Percentiles rank a stretch among this genome's conserved stretches.
These are phyloP conservation scores for Promerops cafer DNA, from an alignment of 2,113 vertebrate species.

Conservation along the genomic window DNA sequence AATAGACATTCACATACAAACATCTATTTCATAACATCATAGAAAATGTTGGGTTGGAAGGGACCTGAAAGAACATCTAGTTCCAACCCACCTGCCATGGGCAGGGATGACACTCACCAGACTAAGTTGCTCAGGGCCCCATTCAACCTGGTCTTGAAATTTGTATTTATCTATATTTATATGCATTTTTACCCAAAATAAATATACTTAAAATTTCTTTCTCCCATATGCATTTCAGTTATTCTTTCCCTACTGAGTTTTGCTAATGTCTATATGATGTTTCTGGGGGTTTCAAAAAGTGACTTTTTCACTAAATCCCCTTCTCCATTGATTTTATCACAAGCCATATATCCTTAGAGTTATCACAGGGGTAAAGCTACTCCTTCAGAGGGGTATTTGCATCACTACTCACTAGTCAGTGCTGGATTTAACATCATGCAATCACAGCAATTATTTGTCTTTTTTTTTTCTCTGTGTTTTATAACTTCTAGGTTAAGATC, in stretches of 20 bases:
- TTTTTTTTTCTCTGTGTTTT: not conserved
- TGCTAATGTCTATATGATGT: rapidly evolving
- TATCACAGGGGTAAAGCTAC: not conserved
- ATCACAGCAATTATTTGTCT: not conserved
- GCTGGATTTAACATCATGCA: not conserved
- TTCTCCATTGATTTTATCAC: not conserved
- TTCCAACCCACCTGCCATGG: not conserved
- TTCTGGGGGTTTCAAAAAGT: not conserved
- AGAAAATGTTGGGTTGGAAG: not conserved
- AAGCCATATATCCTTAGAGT: not conserved
- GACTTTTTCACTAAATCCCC: not conserved
- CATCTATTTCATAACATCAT: not conserved
- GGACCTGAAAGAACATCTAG: not conserved
- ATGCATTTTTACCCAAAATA: no score
- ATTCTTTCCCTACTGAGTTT: not conserved
- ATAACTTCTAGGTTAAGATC: not conserved
- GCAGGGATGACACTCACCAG: not conserved
- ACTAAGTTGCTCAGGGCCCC: rapidly evolving
- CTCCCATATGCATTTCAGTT: not conserved
- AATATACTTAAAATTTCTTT: not conserved
- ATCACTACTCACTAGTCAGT: not conserved
- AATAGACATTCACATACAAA: no score
- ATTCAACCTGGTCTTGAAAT: not conserved
- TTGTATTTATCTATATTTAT: not conserved
- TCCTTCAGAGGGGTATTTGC: not conserved